Conservation (phyloP, 2,113 vertebrate genomes). For the Laterallus jamaicensis region DNA sequence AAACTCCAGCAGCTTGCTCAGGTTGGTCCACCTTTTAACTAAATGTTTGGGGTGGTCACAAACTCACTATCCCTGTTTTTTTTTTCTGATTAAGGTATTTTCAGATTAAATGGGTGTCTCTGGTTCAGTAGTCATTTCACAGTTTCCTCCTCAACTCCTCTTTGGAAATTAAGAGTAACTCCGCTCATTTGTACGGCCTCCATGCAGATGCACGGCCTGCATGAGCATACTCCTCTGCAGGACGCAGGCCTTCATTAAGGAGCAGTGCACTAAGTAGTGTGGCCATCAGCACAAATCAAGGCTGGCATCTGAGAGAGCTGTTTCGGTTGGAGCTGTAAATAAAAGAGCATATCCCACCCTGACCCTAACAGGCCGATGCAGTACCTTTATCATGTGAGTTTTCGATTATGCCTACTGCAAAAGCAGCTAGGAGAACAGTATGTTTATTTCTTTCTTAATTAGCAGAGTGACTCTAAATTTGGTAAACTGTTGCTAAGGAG, state of each 20-base stretch:
- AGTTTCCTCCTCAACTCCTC: neutral
- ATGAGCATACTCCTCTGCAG: neutral
- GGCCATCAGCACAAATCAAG: neutral
- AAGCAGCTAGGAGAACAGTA: slow-evolving; percentile 26
- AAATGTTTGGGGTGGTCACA: neutral
- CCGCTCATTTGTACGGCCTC: neutral
- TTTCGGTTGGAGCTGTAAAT: neutral
- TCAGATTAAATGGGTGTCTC: neutral
- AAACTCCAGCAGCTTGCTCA: neutral
- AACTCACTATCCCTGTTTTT: neutral
- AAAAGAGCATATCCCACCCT: neutral
- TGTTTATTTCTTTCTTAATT: slow-evolving; percentile 27
- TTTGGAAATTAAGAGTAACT: neutral
- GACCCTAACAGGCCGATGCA: neutral
- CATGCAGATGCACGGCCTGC: neutral
- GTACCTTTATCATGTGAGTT: neutral
- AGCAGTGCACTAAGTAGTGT: neutral
- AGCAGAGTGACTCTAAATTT: slow-evolving; percentile 15
- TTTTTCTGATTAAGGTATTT: neutral
- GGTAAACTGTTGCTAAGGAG: slow-evolving; percentile 2
- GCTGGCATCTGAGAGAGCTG: neutral
- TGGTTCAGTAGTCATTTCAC: neutral
- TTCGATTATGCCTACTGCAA: neutral
- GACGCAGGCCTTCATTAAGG: neutral
- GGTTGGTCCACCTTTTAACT: neutral